phyloP scores from a whole-genome alignment of 2,797 vertebrate genomes.

The Lerista edwardsae region DNA sequence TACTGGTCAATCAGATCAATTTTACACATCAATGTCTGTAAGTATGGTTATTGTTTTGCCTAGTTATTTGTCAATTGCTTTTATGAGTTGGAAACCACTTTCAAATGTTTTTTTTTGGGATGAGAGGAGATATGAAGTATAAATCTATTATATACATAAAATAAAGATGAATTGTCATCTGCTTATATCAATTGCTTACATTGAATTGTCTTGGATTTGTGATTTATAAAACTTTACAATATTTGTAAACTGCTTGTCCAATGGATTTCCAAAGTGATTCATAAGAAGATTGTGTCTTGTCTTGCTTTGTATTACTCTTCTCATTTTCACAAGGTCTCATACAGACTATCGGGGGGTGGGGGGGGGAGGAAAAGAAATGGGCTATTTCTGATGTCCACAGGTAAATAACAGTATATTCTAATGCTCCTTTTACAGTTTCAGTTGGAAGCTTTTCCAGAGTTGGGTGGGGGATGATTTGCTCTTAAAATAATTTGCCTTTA shows the following conservation, averaged over 20 bases:
- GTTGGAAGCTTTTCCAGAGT: background rate
- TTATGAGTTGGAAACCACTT: too few relatives aligned
- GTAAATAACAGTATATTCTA: background rate
- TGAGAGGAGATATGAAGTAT: too few relatives aligned
- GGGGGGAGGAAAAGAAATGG: conserved; percentile 1
- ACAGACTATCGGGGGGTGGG: too few relatives aligned
- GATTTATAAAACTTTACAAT: background rate
- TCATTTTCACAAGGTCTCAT: conserved; percentile 28
- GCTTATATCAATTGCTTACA: too few relatives aligned
- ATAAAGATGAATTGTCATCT: background rate
- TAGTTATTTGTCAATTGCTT: too few relatives aligned
- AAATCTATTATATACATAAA: too few relatives aligned
- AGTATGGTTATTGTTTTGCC: background rate
- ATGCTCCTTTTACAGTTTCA: background rate
- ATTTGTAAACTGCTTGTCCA: too few relatives aligned
- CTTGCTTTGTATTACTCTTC: background rate
- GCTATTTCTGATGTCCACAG: background rate
- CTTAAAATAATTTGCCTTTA: background rate
- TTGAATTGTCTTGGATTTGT: background rate
- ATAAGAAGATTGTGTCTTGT: too few relatives aligned
- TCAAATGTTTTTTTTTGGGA: too few relatives aligned
- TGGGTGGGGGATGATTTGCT: background rate
- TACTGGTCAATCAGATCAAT: background rate
- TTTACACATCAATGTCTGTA: background rate
- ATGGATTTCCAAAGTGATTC: too few relatives aligned